Evolutionary conservation across 2,113 vertebrate species (phyloP).

Genomic region (Microcebus tavaratra): DNA sequence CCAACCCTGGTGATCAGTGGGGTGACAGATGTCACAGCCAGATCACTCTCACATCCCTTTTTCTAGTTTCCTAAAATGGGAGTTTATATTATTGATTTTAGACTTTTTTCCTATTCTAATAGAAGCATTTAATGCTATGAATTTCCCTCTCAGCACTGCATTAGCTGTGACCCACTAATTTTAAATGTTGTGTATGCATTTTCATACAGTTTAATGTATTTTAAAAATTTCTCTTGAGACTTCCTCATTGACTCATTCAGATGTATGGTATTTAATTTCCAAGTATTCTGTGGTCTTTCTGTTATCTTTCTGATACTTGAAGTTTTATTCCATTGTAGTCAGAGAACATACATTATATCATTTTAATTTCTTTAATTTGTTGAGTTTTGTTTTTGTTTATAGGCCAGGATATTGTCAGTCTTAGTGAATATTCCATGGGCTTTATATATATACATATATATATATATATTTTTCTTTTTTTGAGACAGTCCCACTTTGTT

Average conservation of each 20-base stretch:
- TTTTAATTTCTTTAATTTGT: neutral
- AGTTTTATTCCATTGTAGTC: neutral
- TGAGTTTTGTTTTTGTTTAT: neutral
- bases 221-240: neutral
- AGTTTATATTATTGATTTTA: neutral
- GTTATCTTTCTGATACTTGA: neutral
- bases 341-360: neutral
- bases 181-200: neutral
- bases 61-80: too few relatives aligned
- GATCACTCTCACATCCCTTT: too few relatives aligned
- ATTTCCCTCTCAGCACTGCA: neutral
- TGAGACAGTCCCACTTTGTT: too few relatives aligned
- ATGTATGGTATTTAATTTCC: neutral
- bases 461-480: too few relatives aligned
- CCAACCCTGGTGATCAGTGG: too few relatives aligned
- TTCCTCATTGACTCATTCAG: neutral
- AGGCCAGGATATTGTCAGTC: neutral
- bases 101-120: neutral
- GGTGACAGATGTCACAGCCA: too few relatives aligned
- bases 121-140: neutral
- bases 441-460: too few relatives aligned
- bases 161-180: neutral
- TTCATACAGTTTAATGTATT: neutral
- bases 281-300: neutral
- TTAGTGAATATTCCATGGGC: neutral